Base-by-base conservation (phyloP, 2,797 vertebrate genomes). In the Sphenodon punctatus region DNA sequence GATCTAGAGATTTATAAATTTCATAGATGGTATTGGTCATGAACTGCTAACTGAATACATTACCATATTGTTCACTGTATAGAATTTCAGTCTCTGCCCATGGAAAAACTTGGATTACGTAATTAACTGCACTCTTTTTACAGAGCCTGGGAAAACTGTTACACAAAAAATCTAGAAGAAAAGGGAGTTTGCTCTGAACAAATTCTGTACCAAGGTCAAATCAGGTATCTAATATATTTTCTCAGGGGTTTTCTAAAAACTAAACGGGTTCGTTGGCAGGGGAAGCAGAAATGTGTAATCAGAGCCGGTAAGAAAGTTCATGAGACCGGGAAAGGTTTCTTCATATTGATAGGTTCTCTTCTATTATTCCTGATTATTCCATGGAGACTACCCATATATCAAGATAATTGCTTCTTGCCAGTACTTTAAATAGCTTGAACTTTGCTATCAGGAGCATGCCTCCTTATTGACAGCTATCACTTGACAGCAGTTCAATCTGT, bases 291-390 rank as follows among this genome's bases (percentile, higher is more conserved):
- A 27, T 61, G 5, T 38, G 69, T 56, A 36, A 51, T 63, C 60
- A 19, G 10, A 11, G 20, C 15, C 30, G 1, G 8, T 42, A 12
- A 15, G 6, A n/a, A 41, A 39, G n/a, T 38, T 85, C 38, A 49
- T 61, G 59, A 30, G 45, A 25, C 11, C 38, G 23, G 23, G 0
- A 2, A 20, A 58, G 84, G 12, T 61, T 81, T 4, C 4, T 41
- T 58, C 48, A 75, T 53, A 17, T 71, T 30, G 30, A 53, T 51
- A 75, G 34, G 34, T 10, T 61, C 13, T 75, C 8, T 30, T 25
- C 79, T 38, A 4, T 41, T 46, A 15, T 45, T n/a, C 41, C 23
- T 61, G 5, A 85, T 74, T 83, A 41, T 76, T 86, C 88, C 60
- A 41, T 51, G 53, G 56, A 67, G 27, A 51, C 5, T 30, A 3